A percentile compares a stretch with the other conserved stretches of the same genome.
These are phyloP conservation scores for Parelbella ahira DNA, from an alignment of 2,888 invertebrate species.

Conservation along the genomic window DNA sequence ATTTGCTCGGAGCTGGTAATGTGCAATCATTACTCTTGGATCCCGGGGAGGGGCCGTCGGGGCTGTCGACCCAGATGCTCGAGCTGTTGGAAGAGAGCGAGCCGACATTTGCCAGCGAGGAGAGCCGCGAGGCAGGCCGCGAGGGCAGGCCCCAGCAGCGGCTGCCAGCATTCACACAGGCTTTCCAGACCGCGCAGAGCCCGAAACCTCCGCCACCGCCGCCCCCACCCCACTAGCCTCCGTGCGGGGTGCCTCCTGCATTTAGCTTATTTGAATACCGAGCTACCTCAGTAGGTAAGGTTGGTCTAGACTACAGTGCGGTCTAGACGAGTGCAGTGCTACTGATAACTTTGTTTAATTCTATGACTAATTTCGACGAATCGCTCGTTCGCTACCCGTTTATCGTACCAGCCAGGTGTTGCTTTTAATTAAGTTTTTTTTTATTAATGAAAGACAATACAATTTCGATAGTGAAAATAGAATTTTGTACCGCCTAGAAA, in stretches of 20 bases:
- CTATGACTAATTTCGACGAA: constrained; percentile 45
- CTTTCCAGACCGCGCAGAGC: constrained; percentile 66
- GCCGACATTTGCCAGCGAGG: constrained; percentile 48
- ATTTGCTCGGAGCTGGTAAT: constrained; percentile 55
- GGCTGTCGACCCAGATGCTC: constrained; percentile 62
- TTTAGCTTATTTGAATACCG: constrained; percentile 66
- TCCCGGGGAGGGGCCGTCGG: constrained; percentile 70
- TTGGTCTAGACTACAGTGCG: constrained; percentile 67
- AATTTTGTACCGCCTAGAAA: constrained; percentile 21
- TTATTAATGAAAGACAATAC: constrained; percentile 21
- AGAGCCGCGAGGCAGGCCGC: too few species aligned
- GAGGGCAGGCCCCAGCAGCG: constrained; percentile 56
- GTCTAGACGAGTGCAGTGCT: constrained; percentile 57
- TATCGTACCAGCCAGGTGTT: constrained; percentile 19
- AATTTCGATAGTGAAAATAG: constrained; percentile 19
- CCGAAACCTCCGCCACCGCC: constrained; percentile 73
- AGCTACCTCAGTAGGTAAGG: constrained; percentile 78
- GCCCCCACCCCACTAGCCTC: constrained; percentile 66
- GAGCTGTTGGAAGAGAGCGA: constrained; percentile 44
- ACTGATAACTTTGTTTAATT: constrained; percentile 41
- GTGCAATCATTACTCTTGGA: constrained; percentile 60
- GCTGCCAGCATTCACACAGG: constrained; percentile 73
- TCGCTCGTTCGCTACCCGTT: constrained; percentile 5
- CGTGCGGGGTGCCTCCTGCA: constrained; percentile 50
- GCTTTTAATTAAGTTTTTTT: constrained; percentile 16